Percentiles rank a stretch among this genome's conserved stretches.
Evolutionary conservation across 2,888 invertebrate genomes (phyloP).

Genomic region (Horisme vitalbata): DNA sequence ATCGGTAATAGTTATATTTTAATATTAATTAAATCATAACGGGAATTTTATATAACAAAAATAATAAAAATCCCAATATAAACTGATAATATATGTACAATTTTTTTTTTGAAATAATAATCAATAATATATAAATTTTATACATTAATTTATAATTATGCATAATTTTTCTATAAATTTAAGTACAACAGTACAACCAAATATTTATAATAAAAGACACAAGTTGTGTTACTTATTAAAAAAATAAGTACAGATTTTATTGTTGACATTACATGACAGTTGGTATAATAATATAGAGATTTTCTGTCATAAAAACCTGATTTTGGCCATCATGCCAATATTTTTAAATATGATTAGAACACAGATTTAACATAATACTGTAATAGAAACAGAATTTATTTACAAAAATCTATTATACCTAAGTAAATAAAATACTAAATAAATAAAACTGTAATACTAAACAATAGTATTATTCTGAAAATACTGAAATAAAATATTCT

Average conservation of each 20-base stretch:
- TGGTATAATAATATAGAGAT: too few relatives aligned
- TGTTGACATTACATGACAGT: too few relatives aligned
- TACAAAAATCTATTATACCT: too few relatives aligned
- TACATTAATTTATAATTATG: slow-evolving; percentile 24
- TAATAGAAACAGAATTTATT: slow-evolving; percentile 16
- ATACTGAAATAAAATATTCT: slow-evolving; percentile 10
- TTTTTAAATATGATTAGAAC: too few relatives aligned
- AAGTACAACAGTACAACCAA: slow-evolving; percentile 33
- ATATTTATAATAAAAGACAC: slow-evolving; percentile 21
- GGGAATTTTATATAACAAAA: slow-evolving; percentile 19
- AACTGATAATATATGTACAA: slow-evolving; percentile 15
- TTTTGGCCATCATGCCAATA: too few relatives aligned
- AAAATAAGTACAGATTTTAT: too few relatives aligned
- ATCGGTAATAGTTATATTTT: slow-evolving; percentile 31
- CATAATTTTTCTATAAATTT: slow-evolving; percentile 19
- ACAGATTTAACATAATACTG: slow-evolving; percentile 33
- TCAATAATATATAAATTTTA: slow-evolving; percentile 8
- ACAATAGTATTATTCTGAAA: slow-evolving; percentile 16
- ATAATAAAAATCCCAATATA: slow-evolving; percentile 4
- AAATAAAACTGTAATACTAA: slow-evolving; percentile 5
- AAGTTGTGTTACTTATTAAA: too few relatives aligned
- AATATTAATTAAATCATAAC: slow-evolving; percentile 23
- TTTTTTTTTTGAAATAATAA: slow-evolving; percentile 2
- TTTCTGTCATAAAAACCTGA: too few relatives aligned
- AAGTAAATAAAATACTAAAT: too few relatives aligned